phyloP scores from a whole-genome alignment of 2,113 vertebrate genomes.

The Desmodus rotundus region DNA sequence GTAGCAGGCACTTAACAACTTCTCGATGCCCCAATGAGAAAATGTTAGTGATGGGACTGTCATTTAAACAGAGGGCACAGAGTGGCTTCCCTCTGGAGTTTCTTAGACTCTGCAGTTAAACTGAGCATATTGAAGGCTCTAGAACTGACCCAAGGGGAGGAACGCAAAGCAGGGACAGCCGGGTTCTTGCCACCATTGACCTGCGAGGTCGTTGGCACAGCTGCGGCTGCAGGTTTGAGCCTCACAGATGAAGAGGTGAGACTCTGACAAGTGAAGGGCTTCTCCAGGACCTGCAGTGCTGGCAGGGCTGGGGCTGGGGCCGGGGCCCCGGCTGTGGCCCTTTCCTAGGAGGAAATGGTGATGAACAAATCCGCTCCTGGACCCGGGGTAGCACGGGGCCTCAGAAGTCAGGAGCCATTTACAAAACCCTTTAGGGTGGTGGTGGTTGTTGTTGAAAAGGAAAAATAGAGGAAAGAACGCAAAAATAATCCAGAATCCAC shows the following conservation, averaged over 20 bases:
- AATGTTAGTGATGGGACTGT: background rate
- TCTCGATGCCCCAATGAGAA: background rate
- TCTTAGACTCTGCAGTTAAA: background rate
- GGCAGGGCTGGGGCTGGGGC: background rate
- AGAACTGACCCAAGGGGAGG: background rate
- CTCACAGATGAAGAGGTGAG: background rate
- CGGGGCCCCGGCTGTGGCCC: background rate
- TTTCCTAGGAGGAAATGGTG: background rate
- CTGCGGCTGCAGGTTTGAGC: accelerated
- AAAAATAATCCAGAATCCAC: background rate
- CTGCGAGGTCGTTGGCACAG: accelerated
- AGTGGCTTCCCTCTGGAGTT: background rate
- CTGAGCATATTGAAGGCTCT: background rate
- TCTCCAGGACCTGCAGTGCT: background rate
- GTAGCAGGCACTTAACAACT: background rate
- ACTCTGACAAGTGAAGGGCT: no score
- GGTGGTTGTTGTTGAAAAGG: background rate
- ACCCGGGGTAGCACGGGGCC: accelerated
- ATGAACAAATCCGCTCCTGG: background rate
- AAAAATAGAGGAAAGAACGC: background rate
- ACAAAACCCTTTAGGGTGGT: background rate
- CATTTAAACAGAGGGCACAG: background rate
- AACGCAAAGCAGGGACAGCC: background rate
- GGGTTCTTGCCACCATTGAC: background rate
- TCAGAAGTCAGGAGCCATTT: background rate